Base-by-base conservation (phyloP, 1,140 invertebrate genomes). In the Anoplolepis gracilipes region DNA sequence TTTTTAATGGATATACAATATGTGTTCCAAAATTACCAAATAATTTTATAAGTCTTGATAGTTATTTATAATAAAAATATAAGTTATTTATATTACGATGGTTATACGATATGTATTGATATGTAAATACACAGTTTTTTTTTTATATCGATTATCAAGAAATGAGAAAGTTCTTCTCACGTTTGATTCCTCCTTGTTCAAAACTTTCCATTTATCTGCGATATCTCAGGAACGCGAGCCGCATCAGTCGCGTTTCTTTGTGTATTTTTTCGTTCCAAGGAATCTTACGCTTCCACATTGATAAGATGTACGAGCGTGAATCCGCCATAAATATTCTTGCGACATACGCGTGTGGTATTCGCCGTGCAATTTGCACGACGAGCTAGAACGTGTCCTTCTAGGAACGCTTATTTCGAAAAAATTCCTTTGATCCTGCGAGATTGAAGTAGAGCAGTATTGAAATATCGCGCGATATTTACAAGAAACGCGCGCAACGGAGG, bases 341-440 rank as follows among this genome's bases (percentile, higher is more conserved):
- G 33, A 81, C 49, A 79, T 28, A 30, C 46, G 33, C 33, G n/a
- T 36, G 64, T 13, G 13, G 8, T 28, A 49, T 42, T 53, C 30
- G n/a, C 22, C 42, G 25, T 49, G 62, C 11, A 36, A 87, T 76
- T 70, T 67, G 25, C 25, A 39, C 70, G 46, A 87, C 46, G 64
- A 62, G 11, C 25, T 75, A 36, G 55, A 88, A 49, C 25, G 6
- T 59, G 53, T 76, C 69, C n/a, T 57, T 55, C 22, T 30, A 62
- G 36, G 55, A 39, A 55, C 11, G 78, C 16, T 64, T 22, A 16
- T 39, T 49, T 28, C 2, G 30, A 42, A 30, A 49, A 39, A 39
- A 69, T 73, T 79, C 36, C 36, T 88, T 88, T 85, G 85, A 77
- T 87, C 85, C 64, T 61, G n/a, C 6, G 78, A 88, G 28, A 87